Evolutionary conservation across 2,888 invertebrate genomes (phyloP).

Genomic region (Cetonia aurata): DNA sequence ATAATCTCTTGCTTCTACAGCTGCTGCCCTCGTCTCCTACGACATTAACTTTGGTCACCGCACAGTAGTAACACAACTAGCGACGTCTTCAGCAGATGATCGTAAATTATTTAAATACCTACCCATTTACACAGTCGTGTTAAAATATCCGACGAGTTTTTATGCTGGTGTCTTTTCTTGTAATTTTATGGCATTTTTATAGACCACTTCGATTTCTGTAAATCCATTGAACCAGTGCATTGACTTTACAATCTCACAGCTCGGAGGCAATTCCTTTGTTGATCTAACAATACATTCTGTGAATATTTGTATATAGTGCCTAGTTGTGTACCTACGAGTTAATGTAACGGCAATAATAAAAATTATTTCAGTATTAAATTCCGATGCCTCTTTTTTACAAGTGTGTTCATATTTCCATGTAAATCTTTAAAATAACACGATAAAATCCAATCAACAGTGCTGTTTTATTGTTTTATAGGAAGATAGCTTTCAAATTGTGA

Average conservation of each 20-base stretch:
- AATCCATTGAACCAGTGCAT: slow-evolving; percentile 5
- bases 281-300: background rate
- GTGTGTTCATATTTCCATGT: no score
- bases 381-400: no score
- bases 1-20: slow-evolving; percentile 4
- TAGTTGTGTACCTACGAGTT: no score
- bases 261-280: slow-evolving; percentile 5
- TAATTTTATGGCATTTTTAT: slow-evolving; percentile 17
- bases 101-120: slow-evolving; percentile 19
- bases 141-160: slow-evolving; percentile 12
- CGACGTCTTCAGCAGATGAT: slow-evolving; percentile 1
- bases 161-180: slow-evolving; percentile 2
- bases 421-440: no score
- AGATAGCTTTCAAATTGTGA: no score
- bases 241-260: slow-evolving; percentile 11
- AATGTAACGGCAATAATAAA: no score
- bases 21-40: background rate
- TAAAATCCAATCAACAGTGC: no score
- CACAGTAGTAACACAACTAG: slow-evolving; percentile 4
- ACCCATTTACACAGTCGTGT: slow-evolving; percentile 8
- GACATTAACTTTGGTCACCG: background rate
- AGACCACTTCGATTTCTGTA: slow-evolving; percentile 10
- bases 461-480: no score
- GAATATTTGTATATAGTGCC: no score
- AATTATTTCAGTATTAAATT: no score